Evolutionary conservation across 2,113 vertebrate genomes (phyloP), one percentile per base, ranked within the genome.

Genomic region (Sebastes fasciatus): DNA sequence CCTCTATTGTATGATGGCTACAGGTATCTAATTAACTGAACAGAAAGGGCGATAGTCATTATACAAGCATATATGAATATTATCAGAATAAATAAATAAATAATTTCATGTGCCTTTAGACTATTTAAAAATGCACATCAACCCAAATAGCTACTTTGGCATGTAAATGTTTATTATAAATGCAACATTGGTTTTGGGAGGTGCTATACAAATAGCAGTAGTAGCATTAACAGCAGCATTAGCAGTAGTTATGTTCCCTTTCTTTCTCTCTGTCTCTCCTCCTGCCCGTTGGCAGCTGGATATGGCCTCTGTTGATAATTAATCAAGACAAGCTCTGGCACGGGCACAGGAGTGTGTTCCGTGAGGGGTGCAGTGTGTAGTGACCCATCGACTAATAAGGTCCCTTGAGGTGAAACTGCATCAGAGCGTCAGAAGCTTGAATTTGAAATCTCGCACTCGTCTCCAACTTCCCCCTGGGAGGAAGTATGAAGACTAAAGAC

Each of bases 361-460:
- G 81, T 85, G 85, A 17, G 75, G 77, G 83, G 79, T 90, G 69
- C 67, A 80, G 75, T 79, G 86, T 74, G 85, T 72, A 77, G 86
- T 93, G 92, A 93, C 91, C 91, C 88, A 76, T 79, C 62, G 26
- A 66, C 88, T 92, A 92, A 93, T 90, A 91, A 91, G 86, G 86
- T 91, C 90, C 83, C 87, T 57, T 9, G 89, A 88, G 91, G 85
- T 91, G 90, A 89, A 84, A 82, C 82, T 82, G 80, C 85, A 89
- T 86, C 80, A 83, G 62, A 80, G 80, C n/a, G 9, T 80, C 66
- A 45, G 79, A 66, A 70, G 76, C 58, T 46, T 71, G 66, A 21
- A 81, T 82, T 62, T 85, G 8, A 79, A 86, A 75, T 85, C 72
- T 46, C 46, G 1, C 74, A 84, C 84, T 87, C 13, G 7, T 74